A percentile compares a stretch with the other conserved stretches of the same genome.
Conservation (phyloP, 2,797 vertebrate species). For the Sebastes minor region DNA sequence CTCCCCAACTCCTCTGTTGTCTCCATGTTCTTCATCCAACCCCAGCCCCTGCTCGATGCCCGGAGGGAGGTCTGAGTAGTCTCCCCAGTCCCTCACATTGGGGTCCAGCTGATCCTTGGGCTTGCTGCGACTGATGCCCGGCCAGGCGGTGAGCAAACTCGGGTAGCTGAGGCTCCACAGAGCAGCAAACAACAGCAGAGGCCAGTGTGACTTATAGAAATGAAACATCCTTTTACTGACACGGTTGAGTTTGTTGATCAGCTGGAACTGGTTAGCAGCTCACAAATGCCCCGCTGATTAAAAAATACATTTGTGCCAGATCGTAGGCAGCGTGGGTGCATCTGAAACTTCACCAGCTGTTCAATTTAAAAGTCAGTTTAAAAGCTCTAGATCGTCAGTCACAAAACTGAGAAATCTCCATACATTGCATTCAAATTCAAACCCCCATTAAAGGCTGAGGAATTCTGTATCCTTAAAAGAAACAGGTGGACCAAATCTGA, state of each 20-base stretch:
- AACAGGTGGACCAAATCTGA: slow-evolving; percentile 20
- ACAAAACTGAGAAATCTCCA: slow-evolving; percentile 17
- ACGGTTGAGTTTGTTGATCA: slow-evolving; percentile 15
- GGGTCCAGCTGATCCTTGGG: slow-evolving; percentile 67
- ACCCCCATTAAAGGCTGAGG: background rate
- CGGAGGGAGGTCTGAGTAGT: slow-evolving; percentile 68
- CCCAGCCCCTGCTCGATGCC: slow-evolving; percentile 53
- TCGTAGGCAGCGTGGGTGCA: background rate
- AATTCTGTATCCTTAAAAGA: slow-evolving; percentile 8
- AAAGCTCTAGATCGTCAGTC: background rate
- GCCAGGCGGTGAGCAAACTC: slow-evolving; percentile 38
- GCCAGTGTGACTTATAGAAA: slow-evolving; percentile 13
- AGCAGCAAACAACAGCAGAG: slow-evolving; percentile 61
- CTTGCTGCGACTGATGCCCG: slow-evolving; percentile 39
- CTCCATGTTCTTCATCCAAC: slow-evolving; percentile 39
- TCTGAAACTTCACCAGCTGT: slow-evolving; percentile 16
- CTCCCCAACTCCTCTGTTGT: slow-evolving; percentile 27
- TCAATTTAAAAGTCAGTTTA: background rate
- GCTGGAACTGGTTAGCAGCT: slow-evolving; percentile 25
- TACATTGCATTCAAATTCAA: slow-evolving; percentile 7
- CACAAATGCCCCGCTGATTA: slow-evolving; percentile 13
- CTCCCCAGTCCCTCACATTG: slow-evolving; percentile 74
- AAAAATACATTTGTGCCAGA: slow-evolving; percentile 1
- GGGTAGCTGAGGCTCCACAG: slow-evolving; percentile 69
- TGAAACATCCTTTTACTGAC: slow-evolving; percentile 63